Conservation (phyloP, 2,888 invertebrate species). For the Periphyllus acericola region DNA sequence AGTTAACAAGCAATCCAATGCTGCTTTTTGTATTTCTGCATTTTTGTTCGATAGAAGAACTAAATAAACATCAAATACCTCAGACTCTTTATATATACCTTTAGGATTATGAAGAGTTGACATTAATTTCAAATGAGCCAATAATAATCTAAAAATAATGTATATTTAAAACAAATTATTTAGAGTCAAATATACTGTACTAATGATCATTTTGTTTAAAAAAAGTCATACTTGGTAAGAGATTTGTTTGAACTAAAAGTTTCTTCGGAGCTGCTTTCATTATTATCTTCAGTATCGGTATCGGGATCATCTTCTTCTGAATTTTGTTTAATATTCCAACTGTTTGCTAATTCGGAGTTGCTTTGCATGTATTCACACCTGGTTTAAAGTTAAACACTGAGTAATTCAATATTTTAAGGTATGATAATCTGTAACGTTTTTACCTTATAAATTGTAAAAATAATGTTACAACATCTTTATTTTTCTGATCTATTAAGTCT, state of each 20-base stretch:
- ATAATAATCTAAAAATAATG: slow-evolving; percentile 67
- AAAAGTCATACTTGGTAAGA: slow-evolving; percentile 44
- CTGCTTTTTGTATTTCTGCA: slow-evolving; percentile 82
- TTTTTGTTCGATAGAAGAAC: slow-evolving; percentile 82
- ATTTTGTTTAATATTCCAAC: slow-evolving; percentile 71
- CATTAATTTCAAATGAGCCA: slow-evolving; percentile 79
- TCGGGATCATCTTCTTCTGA: slow-evolving; percentile 65
- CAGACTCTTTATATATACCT: slow-evolving; percentile 79
- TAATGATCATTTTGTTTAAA: not conserved
- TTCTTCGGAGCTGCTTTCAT: slow-evolving; percentile 46
- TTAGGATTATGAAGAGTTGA: slow-evolving; percentile 83
- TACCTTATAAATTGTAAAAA: slow-evolving; percentile 80
- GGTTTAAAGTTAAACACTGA: slow-evolving; percentile 65
- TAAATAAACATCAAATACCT: slow-evolving; percentile 79
- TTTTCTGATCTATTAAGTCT: slow-evolving; percentile 45
- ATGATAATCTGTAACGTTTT: slow-evolving; percentile 2
- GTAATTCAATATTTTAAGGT: slow-evolving; percentile 62
- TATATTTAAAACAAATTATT: not conserved
- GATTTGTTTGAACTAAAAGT: slow-evolving; percentile 30
- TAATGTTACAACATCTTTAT: slow-evolving; percentile 66
- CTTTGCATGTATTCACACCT: slow-evolving; percentile 73
- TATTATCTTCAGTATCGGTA: slow-evolving; percentile 64
- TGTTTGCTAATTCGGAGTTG: slow-evolving; percentile 71
- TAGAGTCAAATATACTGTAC: not conserved
- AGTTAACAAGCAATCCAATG: slow-evolving; percentile 85